A percentile compares a stretch with the other conserved stretches of the same genome.
Evolutionary conservation across 2,888 invertebrate species (phyloP).

Genomic region (Drosophila picticornis): DNA sequence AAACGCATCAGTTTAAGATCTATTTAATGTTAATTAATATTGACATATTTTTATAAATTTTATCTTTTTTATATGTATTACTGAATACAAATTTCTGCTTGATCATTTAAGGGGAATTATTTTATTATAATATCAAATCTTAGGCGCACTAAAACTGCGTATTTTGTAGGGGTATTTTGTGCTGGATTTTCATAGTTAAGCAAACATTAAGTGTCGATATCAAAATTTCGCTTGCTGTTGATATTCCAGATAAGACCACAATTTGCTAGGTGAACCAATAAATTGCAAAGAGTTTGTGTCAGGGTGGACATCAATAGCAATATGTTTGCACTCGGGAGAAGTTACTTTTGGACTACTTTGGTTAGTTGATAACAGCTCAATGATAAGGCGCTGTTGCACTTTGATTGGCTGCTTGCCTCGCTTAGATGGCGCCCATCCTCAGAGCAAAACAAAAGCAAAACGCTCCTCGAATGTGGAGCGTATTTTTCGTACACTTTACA

Average conservation of each 20-base stretch:
- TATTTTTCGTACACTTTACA: constrained; percentile 38
- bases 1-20: no score
- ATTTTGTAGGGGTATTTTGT: no score
- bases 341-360: constrained; percentile 2
- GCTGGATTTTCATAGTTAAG: background rate
- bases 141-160: no score
- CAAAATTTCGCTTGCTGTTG: background rate
- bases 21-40: no score
- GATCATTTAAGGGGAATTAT: no score
- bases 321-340: constrained; percentile 1
- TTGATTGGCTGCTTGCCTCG: background rate
- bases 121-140: no score
- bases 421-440: no score
- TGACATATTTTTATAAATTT: background rate
- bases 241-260: no score
- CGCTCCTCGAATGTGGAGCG: background rate
- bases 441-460: background rate
- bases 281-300: background rate
- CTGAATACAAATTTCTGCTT: no score
- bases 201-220: background rate
- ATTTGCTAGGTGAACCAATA: background rate
- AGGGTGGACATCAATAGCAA: no score
- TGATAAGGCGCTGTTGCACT: constrained; percentile 48
- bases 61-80: background rate
- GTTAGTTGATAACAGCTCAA: constrained; percentile 16